These are phyloP conservation scores for Lipotes vexillifer DNA, from an alignment of 2,113 vertebrate species.

Conservation along the genomic window DNA sequence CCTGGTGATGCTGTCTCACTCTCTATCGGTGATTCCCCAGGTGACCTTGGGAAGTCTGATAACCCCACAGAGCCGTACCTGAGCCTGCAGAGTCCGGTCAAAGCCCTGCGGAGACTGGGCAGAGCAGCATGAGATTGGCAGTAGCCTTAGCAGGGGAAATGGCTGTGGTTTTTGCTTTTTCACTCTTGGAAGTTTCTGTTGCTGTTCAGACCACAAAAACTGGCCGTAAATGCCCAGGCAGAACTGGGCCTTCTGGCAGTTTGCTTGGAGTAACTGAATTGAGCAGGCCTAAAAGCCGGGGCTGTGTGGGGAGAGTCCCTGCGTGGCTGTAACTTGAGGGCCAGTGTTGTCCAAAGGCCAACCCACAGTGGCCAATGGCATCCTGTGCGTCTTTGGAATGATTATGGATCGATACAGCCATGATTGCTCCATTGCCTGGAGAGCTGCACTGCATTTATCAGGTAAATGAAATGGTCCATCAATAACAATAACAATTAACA, in stretches of 20 bases:
- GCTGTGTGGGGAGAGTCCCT: neutral
- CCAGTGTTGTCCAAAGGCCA: neutral
- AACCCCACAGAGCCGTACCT: neutral
- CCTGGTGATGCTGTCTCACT: neutral
- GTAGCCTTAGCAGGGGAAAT: neutral
- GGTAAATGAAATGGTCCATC: constrained; percentile 41
- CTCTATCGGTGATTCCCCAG: neutral
- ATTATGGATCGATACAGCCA: neutral
- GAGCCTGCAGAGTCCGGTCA: neutral
- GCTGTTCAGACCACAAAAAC: neutral
- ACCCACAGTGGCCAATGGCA: neutral
- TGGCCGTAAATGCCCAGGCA: neutral
- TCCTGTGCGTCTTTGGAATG: neutral
- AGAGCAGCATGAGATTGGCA: neutral
- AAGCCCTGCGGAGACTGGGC: neutral
- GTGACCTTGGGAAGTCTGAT: neutral
- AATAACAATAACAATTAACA: constrained; percentile 28
- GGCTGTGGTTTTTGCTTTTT: neutral
- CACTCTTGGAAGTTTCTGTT: neutral
- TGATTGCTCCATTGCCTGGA: neutral
- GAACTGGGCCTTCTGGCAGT: neutral
- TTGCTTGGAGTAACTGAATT: neutral
- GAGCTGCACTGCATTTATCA: neutral
- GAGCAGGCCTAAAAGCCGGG: neutral
- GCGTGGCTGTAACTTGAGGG: neutral